Conservation (phyloP, 2,113 vertebrate species). For the Chascanopsetta lugubris region DNA sequence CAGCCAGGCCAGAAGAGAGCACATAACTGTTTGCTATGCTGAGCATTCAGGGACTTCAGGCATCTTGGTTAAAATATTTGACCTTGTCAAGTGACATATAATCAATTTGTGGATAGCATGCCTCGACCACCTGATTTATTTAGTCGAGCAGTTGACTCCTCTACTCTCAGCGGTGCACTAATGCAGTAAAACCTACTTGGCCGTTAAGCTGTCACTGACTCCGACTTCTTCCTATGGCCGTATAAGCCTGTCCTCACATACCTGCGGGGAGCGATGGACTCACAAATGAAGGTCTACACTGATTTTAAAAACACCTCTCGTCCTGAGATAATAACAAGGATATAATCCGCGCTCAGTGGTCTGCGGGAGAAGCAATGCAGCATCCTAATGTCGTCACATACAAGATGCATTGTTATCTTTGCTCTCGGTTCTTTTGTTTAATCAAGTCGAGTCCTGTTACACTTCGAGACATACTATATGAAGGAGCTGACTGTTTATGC, state of each 20-base stretch:
- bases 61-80: slow-evolving; percentile 76
- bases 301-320: slow-evolving; percentile 29
- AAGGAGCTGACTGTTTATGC: too few species aligned
- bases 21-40: slow-evolving; percentile 65
- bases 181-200: slow-evolving; percentile 48
- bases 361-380: not conserved
- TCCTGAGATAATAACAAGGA: slow-evolving; percentile 8
- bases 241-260: slow-evolving; percentile 46
- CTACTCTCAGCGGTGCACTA: slow-evolving; percentile 49
- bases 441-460: too few species aligned
- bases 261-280: slow-evolving; percentile 49
- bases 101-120: slow-evolving; percentile 76
- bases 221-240: slow-evolving; percentile 44
- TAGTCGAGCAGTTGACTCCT: slow-evolving; percentile 60
- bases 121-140: slow-evolving; percentile 70
- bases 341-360: not conserved
- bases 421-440: not conserved
- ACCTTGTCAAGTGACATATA: slow-evolving; percentile 79
- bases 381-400: not conserved
- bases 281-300: slow-evolving; percentile 27
- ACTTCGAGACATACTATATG: too few species aligned
- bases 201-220: slow-evolving; percentile 44
- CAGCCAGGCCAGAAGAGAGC: slow-evolving; percentile 54
- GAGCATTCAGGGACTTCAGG: slow-evolving; percentile 68
- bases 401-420: not conserved